These are phyloP conservation scores for Calycopis cecrops DNA, from an alignment of 1,140 invertebrate genomes.

Conservation along the genomic window DNA sequence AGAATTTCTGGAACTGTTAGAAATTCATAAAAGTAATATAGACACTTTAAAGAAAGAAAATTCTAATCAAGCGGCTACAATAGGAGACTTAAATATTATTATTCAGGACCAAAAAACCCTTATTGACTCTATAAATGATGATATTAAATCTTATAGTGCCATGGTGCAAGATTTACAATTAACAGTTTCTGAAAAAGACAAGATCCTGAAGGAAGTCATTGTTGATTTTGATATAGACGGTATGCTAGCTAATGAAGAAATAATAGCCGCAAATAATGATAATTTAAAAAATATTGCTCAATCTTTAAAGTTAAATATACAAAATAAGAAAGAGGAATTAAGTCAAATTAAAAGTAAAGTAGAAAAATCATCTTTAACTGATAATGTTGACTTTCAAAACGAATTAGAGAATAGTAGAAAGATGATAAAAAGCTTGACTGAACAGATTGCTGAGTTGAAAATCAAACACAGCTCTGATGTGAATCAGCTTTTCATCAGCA, in stretches of 20 bases:
- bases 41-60: slow-evolving; percentile 40
- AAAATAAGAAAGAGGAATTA: slow-evolving; percentile 42
- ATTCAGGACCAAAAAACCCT: slow-evolving; percentile 46
- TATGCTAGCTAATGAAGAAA: slow-evolving; percentile 52
- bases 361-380: not conserved
- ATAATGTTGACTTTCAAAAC: not conserved
- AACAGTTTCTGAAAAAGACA: slow-evolving; percentile 38
- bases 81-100: slow-evolving; percentile 45
- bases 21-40: slow-evolving; percentile 38
- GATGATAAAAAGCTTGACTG: slow-evolving; percentile 6
- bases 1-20: slow-evolving; percentile 37
- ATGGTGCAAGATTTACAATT: slow-evolving; percentile 49
- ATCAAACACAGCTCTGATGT: not conserved
- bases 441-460: slow-evolving; percentile 20
- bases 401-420: slow-evolving; percentile 6
- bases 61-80: slow-evolving; percentile 35
- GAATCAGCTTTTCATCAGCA: not conserved
- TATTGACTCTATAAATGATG: slow-evolving; percentile 36
- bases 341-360: slow-evolving; percentile 28
- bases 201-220: slow-evolving; percentile 23
- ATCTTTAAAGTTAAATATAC: slow-evolving; percentile 41
- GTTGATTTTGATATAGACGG: slow-evolving; percentile 36
- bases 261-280: slow-evolving; percentile 56
- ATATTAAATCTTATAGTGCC: slow-evolving; percentile 47
- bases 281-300: slow-evolving; percentile 56